Evolutionary conservation across 2,888 invertebrate genomes (phyloP).

Genomic region (Conus canariensis): DNA sequence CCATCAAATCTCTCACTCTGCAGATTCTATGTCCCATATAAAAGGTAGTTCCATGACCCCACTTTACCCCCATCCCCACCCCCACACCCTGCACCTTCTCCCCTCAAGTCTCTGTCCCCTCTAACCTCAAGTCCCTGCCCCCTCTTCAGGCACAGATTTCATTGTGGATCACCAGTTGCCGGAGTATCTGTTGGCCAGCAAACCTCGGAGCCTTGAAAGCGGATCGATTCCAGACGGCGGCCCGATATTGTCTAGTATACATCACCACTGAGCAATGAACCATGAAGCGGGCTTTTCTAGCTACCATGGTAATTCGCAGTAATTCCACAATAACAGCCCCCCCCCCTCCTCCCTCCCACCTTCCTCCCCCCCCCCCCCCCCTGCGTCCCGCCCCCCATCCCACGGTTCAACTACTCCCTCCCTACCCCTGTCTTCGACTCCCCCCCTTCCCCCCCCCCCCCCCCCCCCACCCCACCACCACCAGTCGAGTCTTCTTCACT

Average conservation of each 20-base stretch:
- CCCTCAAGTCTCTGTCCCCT: not conserved
- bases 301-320: slow-evolving; percentile 23
- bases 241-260: slow-evolving; percentile 22
- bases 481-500: not conserved
- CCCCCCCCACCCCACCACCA: not conserved
- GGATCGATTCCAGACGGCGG: slow-evolving; percentile 26
- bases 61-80: too few relatives aligned
- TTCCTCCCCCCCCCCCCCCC: too few relatives aligned
- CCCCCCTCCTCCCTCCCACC: not conserved
- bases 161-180: not conserved
- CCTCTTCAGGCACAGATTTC: not conserved
- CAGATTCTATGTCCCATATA: too few relatives aligned
- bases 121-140: not conserved
- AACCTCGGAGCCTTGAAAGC: slow-evolving; percentile 5
- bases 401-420: too few relatives aligned
- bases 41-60: too few relatives aligned
- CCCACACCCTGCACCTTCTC: not conserved
- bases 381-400: too few relatives aligned
- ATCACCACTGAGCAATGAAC: slow-evolving; percentile 5
- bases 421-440: too few relatives aligned
- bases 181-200: not conserved
- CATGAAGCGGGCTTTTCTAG: slow-evolving; percentile 6
- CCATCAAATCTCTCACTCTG: too few relatives aligned
- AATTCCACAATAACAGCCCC: slow-evolving; percentile 20
- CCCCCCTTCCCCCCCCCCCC: not conserved